Evolutionary conservation across 2,888 invertebrate genomes (phyloP).

Genomic region (Matsumyia berberina): DNA sequence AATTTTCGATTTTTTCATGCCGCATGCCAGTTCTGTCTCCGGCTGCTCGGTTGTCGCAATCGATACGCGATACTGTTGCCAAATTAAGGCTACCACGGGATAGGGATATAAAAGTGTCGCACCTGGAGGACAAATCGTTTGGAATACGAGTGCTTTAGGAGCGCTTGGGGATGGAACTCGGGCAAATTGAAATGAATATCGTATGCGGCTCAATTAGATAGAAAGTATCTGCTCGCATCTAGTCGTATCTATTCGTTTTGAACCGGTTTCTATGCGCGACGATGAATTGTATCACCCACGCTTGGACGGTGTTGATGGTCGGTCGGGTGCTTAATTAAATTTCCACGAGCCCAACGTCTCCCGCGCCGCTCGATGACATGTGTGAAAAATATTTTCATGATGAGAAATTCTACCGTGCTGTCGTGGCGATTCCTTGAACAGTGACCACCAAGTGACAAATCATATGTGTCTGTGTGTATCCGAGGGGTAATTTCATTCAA

Average conservation of each 20-base stretch:
- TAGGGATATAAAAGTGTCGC: neutral
- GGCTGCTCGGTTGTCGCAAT: constrained; percentile 28
- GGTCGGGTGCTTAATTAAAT: constrained; percentile 57
- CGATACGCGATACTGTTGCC: constrained; percentile 51
- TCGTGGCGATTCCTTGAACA: constrained; percentile 39
- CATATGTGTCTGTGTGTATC: constrained; percentile 22
- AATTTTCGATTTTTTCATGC: constrained; percentile 59
- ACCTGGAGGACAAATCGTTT: constrained; percentile 1
- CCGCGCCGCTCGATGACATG: constrained; percentile 14
- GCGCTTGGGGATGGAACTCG: constrained; percentile 7
- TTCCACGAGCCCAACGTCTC: neutral
- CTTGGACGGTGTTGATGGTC: constrained; percentile 24
- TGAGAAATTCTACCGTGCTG: constrained; percentile 15
- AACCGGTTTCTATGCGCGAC: constrained; percentile 22
- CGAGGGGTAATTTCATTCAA: constrained; percentile 55
- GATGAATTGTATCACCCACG: constrained; percentile 46
- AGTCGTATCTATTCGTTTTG: constrained; percentile 6
- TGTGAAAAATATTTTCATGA: constrained; percentile 45
- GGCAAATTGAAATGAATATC: neutral
- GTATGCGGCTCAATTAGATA: constrained; percentile 9
- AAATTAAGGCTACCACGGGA: constrained; percentile 42
- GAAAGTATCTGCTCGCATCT: constrained; percentile 21
- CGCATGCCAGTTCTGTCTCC: neutral
- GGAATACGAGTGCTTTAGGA: constrained; percentile 4
- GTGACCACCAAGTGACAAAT: constrained; percentile 45